Base-by-base conservation (phyloP, 2,797 vertebrate genomes). In the Lates japonicus region DNA sequence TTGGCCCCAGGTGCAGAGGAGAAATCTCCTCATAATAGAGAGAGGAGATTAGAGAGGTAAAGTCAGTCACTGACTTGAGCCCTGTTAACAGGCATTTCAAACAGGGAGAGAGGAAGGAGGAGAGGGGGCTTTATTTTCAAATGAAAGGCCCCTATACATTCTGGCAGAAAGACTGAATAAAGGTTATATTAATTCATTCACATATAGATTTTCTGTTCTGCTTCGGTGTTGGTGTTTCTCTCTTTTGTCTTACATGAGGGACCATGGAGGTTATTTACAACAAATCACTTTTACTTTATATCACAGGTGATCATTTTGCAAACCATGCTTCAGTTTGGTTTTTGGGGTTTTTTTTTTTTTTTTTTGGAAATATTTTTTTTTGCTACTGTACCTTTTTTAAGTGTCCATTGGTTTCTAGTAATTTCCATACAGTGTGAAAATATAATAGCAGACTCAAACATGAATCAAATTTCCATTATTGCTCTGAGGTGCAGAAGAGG, bases 1-100 rank as follows among this genome's bases (percentile, higher is more conserved):
- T n/a, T 86, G 83, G 91, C 89, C 92, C 85, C 92, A 93, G 92
- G 92, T 94, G 93, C 84, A 88, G 78, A 77, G 60, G 39, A 75
- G 61, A 76, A 75, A 82, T 74, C 78, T 74, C 72, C 71, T 84
- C 80, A 88, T 94, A 91, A 91, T 81, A 74, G 72, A 85, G 81
- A 80, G 75, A 62, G 58, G 76, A 82, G 84, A 92, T 91, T 83
- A 91, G 70, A 80, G 82, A 74, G 70, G 35, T 75, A 78, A 85
- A 90, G 91, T 92, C 85, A 90, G 83, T 93, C 85, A 83, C 84
- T 67, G 77, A 58, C 25, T 80, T 67, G 67, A 70, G 64, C 70
- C 61, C 79, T 54, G 64, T 82, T 82, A 87, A 55, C 55, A 57
- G 46, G 20, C 55, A 48, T 90, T 92, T 88, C 64, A 76, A 55